Conservation (phyloP, 2,113 vertebrate genomes). For the Equus quagga region DNA sequence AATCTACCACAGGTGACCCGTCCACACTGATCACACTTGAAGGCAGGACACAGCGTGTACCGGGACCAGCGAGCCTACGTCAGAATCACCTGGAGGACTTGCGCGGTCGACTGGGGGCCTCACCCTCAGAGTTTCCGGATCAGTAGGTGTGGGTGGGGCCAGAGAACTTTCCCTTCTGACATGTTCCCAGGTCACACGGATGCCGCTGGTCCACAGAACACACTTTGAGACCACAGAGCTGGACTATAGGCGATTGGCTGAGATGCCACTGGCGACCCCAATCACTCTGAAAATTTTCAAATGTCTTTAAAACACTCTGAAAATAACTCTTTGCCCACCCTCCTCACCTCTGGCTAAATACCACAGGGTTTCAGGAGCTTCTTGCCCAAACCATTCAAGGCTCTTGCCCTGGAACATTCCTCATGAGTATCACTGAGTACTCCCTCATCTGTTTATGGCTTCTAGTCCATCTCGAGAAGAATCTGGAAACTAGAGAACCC, state of each 20-base stretch:
- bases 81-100: background rate
- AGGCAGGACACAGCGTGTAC: background rate
- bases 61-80: background rate
- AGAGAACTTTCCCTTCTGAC: background rate
- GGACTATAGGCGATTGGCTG: accelerated
- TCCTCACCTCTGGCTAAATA: background rate
- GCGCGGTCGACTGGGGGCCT: too few species aligned
- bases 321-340: background rate
- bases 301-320: background rate
- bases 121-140: background rate
- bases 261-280: background rate
- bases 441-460: accelerated
- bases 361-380: background rate
- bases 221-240: background rate
- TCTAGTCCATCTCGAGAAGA: background rate
- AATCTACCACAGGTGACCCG: background rate
- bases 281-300: background rate
- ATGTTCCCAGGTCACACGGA: accelerated
- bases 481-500: background rate
- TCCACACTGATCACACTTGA: background rate
- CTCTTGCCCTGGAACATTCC: background rate
- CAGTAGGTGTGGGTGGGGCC: background rate
- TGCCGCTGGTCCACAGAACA: background rate
- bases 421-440: accelerated
- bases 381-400: background rate